Base-by-base conservation (phyloP, 2,888 invertebrate species). In the Cistogaster globosa region DNA sequence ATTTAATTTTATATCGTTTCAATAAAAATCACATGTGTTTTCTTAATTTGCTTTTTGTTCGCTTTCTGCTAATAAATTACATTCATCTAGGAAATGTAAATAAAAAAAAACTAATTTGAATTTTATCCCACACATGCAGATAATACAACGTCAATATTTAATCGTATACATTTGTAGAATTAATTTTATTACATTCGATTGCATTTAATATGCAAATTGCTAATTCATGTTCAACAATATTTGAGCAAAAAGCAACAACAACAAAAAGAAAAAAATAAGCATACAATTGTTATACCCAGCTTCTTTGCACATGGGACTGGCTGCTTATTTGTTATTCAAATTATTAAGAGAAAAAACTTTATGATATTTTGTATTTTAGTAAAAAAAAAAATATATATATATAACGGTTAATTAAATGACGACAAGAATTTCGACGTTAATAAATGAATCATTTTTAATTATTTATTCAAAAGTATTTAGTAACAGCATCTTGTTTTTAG, bases 171-270 rank as follows among this genome's bases (percentile, higher is more conserved):
- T 55, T 78, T 71, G 32, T 36, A 48, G 42, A 65, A 58, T 79
- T 72, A 72, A 45, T 79, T 71, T 65, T 79, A 58, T 63, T 48
- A 36, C 81, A 84, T 81, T 71, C 58, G 51, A 71, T 75, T 72
- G 74, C 82, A 82, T 82, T 85, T 45, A 85, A 82, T 75, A 85
- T 85, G 77, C 63, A 85, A 60, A 82, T 82, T 81, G 62, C 22
- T 68, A 45, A 72, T 62, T 57, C 60, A 62, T 77, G 62, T 72
- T 76, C 20, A 20, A 53, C 36, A 65, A 48, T 38, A 77, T 69
- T 48, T 42, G 42, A 48, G 48, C 8, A 58, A 38, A 32, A 32
- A 32, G 1, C 2, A 32, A 26, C 26, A 26, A n/a, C n/a, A 7
- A 57, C 2, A 57, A 9, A 1, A 26, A 42, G 12, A 18, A 22